Conservation (phyloP, 2,888 invertebrate species). For the Cheilosia pagana region DNA sequence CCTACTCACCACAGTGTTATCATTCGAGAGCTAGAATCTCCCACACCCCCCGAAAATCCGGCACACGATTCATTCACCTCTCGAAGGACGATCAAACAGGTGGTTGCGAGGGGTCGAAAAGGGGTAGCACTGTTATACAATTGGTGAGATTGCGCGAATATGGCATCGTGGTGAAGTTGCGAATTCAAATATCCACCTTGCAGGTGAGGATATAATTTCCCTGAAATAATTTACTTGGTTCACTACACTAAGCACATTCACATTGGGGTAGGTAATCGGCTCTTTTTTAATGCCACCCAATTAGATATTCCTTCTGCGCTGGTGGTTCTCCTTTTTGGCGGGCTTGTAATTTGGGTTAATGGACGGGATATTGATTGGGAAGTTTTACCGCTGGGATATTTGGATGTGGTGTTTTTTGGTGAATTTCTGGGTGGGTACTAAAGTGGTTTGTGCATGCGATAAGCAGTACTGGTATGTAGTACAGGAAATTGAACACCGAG, state of each 20-base stretch:
- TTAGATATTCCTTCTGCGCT: neutral
- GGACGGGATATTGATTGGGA: constrained; percentile 8
- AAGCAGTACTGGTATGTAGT: constrained; percentile 1
- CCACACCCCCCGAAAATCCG: neutral
- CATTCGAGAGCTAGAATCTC: constrained; percentile 33
- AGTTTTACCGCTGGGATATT: constrained; percentile 27
- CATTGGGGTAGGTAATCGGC: constrained; percentile 42
- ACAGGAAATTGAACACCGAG: neutral
- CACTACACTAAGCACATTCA: constrained; percentile 27
- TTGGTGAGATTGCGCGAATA: constrained; percentile 48
- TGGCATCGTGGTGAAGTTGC: neutral
- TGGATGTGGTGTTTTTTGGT: neutral
- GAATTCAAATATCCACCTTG: constrained; percentile 13
- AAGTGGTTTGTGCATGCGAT: constrained; percentile 36
- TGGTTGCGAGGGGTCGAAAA: constrained; percentile 38
- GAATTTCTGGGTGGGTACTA: neutral
- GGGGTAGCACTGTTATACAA: constrained; percentile 64
- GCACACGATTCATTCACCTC: constrained; percentile 43
- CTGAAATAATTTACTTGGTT: constrained; percentile 16
- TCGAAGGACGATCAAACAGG: constrained; percentile 30
- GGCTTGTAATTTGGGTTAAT: constrained; percentile 18
- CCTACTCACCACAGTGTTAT: constrained; percentile 63
- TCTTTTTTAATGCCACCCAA: neutral
- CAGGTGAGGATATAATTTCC: constrained; percentile 42
- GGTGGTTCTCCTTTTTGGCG: constrained; percentile 7